Percentiles rank a stretch among this genome's conserved stretches.
Evolutionary conservation across 2,888 invertebrate genomes (phyloP).

Genomic region (Loripinus fragilis): DNA sequence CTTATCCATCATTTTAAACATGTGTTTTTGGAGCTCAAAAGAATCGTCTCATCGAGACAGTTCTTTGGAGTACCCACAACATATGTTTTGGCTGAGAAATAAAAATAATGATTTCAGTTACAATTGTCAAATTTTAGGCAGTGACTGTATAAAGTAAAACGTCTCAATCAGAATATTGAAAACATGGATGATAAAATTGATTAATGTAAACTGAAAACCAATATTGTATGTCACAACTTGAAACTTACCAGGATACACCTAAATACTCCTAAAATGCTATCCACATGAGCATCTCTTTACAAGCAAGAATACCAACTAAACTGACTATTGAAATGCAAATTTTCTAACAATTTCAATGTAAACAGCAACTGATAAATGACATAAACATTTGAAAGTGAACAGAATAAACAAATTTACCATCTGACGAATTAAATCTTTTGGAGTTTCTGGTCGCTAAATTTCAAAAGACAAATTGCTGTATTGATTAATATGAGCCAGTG

Average conservation of each 20-base stretch:
- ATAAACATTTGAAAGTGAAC: too few species aligned
- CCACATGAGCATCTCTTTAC: neutral
- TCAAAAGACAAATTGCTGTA: too few species aligned
- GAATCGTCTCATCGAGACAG: too few species aligned
- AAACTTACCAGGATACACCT: neutral
- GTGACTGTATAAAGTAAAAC: neutral
- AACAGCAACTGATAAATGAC: neutral
- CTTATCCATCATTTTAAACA: too few species aligned
- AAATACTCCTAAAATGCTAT: neutral
- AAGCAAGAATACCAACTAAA: neutral
- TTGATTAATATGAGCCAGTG: too few species aligned
- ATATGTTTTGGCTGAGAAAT: too few species aligned
- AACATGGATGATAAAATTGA: neutral
- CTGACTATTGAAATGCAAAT: slow-evolving; percentile 7
- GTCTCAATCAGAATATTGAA: neutral
- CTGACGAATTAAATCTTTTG: neutral
- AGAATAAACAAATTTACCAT: neutral
- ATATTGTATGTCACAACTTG: neutral
- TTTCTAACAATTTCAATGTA: neutral
- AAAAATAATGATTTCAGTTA: too few species aligned
- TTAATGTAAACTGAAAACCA: neutral
- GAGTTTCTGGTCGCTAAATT: neutral
- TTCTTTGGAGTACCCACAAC: too few species aligned
- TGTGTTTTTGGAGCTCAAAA: too few species aligned
- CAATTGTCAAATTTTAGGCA: neutral